phyloP scores from a whole-genome alignment of 2,888 invertebrate species.

The Caenorhabditis sp. region DNA sequence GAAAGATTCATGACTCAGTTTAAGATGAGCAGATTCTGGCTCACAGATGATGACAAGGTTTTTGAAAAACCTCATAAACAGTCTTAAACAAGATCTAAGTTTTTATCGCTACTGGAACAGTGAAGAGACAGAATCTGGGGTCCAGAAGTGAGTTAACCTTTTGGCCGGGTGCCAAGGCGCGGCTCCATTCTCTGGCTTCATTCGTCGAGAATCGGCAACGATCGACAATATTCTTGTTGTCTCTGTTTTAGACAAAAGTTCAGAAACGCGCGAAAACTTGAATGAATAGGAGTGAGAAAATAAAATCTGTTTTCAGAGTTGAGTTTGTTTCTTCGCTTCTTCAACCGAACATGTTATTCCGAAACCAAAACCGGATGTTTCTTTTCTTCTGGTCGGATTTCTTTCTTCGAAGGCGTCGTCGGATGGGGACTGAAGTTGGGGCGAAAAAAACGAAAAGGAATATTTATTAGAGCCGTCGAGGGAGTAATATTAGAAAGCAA shows the following conservation, averaged over 20 bases:
- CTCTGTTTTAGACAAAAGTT: neutral
- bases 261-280: neutral
- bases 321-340: slow-evolving; percentile 1
- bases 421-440: neutral
- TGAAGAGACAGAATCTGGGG: too few relatives aligned
- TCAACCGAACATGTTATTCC: slow-evolving; percentile 68
- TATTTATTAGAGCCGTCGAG: slow-evolving; percentile 42
- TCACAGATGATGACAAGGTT: too few relatives aligned
- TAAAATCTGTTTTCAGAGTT: slow-evolving; percentile 13
- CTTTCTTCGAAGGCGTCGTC: neutral
- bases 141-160: too few relatives aligned
- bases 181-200: slow-evolving; percentile 66
- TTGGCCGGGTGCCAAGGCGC: slow-evolving; percentile 66
- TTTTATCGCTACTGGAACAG: too few relatives aligned
- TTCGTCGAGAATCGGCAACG: slow-evolving; percentile 30
- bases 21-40: too few relatives aligned
- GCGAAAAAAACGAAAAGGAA: slow-evolving; percentile 34
- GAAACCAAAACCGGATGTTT: slow-evolving; percentile 53
- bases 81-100: too few relatives aligned
- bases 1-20: too few relatives aligned
- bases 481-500: slow-evolving; percentile 14
- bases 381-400: slow-evolving; percentile 24
- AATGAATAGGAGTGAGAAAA: neutral
- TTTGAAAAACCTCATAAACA: too few relatives aligned
- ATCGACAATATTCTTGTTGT: neutral